phyloP scores from a whole-genome alignment of 1,140 invertebrate species.

The Ridgeia piscesae region DNA sequence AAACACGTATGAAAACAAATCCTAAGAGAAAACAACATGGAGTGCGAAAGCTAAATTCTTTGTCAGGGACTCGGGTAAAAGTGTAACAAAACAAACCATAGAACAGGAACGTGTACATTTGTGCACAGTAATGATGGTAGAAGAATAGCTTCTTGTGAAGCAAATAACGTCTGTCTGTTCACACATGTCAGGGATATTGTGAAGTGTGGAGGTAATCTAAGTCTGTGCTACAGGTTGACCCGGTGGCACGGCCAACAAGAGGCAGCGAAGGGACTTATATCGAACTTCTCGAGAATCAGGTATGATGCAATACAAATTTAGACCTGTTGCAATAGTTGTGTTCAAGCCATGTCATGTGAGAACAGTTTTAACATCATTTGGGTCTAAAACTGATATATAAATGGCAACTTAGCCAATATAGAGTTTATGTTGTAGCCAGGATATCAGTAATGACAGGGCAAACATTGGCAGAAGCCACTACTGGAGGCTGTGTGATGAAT shows the following conservation, averaged over 20 bases:
- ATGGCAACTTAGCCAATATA: not conserved
- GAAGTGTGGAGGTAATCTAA: not conserved
- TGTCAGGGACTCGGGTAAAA: no score
- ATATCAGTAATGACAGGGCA: not conserved
- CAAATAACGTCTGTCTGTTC: no score
- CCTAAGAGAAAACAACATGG: no score
- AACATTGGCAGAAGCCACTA: not conserved
- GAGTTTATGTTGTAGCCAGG: not conserved
- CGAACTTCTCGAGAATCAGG: conserved; percentile 17
- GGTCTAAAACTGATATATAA: not conserved
- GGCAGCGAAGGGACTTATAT: not conserved
- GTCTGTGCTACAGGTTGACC: not conserved
- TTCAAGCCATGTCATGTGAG: not conserved
- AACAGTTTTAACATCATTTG: not conserved
- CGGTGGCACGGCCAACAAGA: not conserved
- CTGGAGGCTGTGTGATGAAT: not conserved
- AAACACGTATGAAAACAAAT: no score
- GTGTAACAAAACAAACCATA: no score
- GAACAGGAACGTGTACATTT: no score
- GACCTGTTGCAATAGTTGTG: not conserved
- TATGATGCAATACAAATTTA: not conserved
- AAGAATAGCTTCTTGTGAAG: no score
- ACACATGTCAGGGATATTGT: no score
- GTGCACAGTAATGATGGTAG: no score
- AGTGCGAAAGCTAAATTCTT: no score